These are phyloP conservation scores for Ruditapes philippinarum DNA, from an alignment of 1,140 invertebrate genomes.

Conservation along the genomic window DNA sequence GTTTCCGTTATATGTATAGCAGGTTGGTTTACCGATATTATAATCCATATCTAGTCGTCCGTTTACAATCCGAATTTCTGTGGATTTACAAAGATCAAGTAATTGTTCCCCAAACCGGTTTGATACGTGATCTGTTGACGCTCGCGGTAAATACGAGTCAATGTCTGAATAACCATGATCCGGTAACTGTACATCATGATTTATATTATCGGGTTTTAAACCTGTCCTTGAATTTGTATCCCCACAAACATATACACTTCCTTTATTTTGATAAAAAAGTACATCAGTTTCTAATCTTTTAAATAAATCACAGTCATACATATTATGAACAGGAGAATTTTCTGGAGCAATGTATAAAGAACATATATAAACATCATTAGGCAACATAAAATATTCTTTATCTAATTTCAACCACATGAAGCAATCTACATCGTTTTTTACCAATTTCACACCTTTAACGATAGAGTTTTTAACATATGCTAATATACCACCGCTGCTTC, in stretches of 20 bases:
- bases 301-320: conserved; percentile 34
- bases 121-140: not conserved
- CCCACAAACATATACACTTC: not conserved
- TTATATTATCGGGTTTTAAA: conserved; percentile 14
- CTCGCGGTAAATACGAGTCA: not conserved
- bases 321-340: conserved; percentile 15
- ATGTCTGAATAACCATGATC: not conserved
- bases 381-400: conserved; percentile 17
- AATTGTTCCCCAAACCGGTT: not conserved
- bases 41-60: not conserved
- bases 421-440: conserved; percentile 33
- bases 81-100: conserved; percentile 38
- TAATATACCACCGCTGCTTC: conserved; percentile 29
- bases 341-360: conserved; percentile 18
- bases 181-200: not conserved
- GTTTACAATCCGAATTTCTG: conserved; percentile 13
- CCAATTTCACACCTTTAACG: conserved; percentile 22
- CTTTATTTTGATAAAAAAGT: not conserved
- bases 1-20: conserved; percentile 14
- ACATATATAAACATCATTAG: conserved; percentile 24
- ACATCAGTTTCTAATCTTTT: not conserved
- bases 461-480: conserved; percentile 19
- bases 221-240: conserved; percentile 10
- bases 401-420: conserved; percentile 42
- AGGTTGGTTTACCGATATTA: not conserved